Percentiles rank a stretch among this genome's conserved stretches.
These are phyloP conservation scores for Ara ararauna DNA, from an alignment of 2,797 vertebrate genomes.

Conservation along the genomic window DNA sequence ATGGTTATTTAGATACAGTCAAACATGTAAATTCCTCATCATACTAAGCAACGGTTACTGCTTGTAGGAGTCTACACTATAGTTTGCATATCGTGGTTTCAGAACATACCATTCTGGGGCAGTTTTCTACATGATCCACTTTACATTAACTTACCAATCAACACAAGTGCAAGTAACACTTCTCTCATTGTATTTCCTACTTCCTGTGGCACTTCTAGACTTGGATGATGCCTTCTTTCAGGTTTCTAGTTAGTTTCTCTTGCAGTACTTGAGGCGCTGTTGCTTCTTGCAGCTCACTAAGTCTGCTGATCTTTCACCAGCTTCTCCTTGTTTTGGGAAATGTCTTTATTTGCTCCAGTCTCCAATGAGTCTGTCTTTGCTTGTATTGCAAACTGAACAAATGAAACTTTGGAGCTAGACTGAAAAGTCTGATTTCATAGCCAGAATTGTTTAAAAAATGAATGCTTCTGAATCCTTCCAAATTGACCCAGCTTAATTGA, in stretches of 20 bases:
- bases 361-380: not conserved
- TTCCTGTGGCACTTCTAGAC: not conserved
- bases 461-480: not conserved
- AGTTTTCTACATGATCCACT: not conserved
- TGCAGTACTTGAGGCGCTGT: not conserved
- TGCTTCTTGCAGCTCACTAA: not conserved
- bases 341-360: not conserved
- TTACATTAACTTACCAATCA: not conserved
- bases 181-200: not conserved
- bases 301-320: not conserved
- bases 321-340: not conserved
- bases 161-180: not conserved
- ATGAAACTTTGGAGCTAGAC: not conserved
- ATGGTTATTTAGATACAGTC: not conserved
- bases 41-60: not conserved
- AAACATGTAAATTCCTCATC: not conserved
- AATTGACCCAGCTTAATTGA: not conserved
- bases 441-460: not conserved
- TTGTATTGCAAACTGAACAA: not conserved
- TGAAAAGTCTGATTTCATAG: not conserved
- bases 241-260: not conserved
- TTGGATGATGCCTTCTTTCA: not conserved
- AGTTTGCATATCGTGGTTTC: not conserved
- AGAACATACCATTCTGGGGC: not conserved
- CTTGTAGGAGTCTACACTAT: not conserved